Conservation (phyloP, 2,888 invertebrate species). For the Pristionchus entomophagus region DNA sequence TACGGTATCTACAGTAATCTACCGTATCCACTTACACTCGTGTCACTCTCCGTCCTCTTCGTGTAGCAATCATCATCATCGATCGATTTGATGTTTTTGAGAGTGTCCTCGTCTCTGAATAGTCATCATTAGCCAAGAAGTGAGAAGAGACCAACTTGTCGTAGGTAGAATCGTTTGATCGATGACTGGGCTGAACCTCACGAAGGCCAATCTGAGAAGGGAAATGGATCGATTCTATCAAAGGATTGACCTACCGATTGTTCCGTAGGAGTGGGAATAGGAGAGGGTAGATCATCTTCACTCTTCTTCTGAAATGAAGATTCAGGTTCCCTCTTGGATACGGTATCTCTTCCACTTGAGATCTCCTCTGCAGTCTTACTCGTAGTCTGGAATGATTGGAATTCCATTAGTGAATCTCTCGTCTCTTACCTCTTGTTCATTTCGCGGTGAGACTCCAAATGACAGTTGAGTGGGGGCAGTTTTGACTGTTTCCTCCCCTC, state of each 20-base stretch:
- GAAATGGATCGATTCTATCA: too few species aligned
- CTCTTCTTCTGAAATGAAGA: not conserved
- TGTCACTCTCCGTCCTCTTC: conserved; percentile 21
- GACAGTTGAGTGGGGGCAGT: not conserved
- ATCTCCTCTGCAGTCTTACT: conserved; percentile 26
- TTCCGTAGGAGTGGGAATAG: conserved; percentile 14
- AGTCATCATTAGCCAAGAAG: not conserved
- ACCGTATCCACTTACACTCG: not conserved
- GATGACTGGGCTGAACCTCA: not conserved
- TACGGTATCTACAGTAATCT: not conserved
- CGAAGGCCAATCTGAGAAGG: not conserved
- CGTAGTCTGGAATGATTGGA: not conserved
- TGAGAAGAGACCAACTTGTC: not conserved
- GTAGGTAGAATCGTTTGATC: not conserved
- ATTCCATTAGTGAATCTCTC: too few species aligned
- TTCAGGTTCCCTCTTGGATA: conserved; percentile 9
- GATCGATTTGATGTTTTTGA: conserved; percentile 39
- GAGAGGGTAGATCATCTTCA: not conserved
- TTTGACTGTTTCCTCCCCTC: not conserved
- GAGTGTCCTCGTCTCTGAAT: conserved; percentile 11
- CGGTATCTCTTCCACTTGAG: conserved; percentile 2
- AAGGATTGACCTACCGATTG: too few species aligned
- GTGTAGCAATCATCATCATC: conserved; percentile 6
- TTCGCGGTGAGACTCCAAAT: not conserved
- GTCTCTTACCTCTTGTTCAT: not conserved